Evolutionary conservation across 2,797 vertebrate genomes (phyloP), one percentile per base, ranked within the genome.

Genomic region (Parauchenoglanis ngamensis): DNA sequence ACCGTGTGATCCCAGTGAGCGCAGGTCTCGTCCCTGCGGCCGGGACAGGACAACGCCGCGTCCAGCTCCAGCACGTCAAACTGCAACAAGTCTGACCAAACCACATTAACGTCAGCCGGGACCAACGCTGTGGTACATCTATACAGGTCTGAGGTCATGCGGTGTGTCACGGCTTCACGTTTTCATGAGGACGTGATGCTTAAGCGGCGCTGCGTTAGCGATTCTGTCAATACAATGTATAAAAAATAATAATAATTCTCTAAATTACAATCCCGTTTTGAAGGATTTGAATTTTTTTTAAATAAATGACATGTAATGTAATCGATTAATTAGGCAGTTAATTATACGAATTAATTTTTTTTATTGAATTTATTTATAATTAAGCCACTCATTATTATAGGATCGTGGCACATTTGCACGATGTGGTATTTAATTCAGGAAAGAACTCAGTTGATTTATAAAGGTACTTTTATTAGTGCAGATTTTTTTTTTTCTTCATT

Each of bases 1-100:
- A 96, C 95, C 0, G 94, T 96, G 93, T 96, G 96, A 86, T 96
- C 96, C 96, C 96, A 96, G 56, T 90, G 91, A 57, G 96, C 93
- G 28, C 96, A 96, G 2, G 94, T 94, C 44, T 82, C 89, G 88
- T 96, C 96, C 72, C 95, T 92, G 63, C 81, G 88, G 35, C 93
- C 90, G 0, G 96, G 96, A 92, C 96, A 96, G 4, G 93, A 96
- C 90, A 96, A 92, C 0, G 95, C 92, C 2, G 90, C 93, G 0
- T 96, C 96, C 57, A 96, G 91, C 93, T 96, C 93, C 92, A 96
- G 90, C 0, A 31, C 83, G 80, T 95, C 91, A 25, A 92, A 94
- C 84, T 89, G 81, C 65, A 35, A 73, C 85, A 91, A 7, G 12
- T 90, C 95, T 96, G 89, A n/a, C 11, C 35, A 46, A 81, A 44